Conservation (phyloP, 2,113 vertebrate species). For the Nothobranchius furzeri region DNA sequence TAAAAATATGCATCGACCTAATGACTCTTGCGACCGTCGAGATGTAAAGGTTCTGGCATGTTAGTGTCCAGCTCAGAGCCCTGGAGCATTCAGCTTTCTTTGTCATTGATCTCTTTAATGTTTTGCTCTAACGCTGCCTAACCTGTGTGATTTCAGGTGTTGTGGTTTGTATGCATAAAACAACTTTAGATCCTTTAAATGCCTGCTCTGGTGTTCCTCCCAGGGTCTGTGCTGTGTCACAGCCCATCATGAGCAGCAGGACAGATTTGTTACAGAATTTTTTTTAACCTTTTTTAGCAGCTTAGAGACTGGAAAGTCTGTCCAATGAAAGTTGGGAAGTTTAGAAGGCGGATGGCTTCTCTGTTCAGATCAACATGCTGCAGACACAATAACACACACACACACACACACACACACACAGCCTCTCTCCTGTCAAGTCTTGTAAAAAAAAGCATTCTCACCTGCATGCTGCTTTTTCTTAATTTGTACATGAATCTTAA, state of each 20-base stretch:
- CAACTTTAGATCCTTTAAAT: background rate
- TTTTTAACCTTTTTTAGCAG: background rate
- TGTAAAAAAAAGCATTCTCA: slow-evolving; percentile 71
- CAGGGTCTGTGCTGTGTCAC: slow-evolving; percentile 26
- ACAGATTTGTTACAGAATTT: slow-evolving; percentile 18
- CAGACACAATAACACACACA: slow-evolving; percentile 21
- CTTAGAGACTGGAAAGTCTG: slow-evolving; percentile 21
- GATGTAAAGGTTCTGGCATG: background rate
- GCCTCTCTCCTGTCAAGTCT: slow-evolving; percentile 53
- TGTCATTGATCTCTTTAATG: background rate
- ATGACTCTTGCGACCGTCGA: background rate
- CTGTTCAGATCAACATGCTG: slow-evolving; percentile 25
- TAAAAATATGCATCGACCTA: too few species aligned
- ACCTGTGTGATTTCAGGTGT: slow-evolving; percentile 11
- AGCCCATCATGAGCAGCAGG: slow-evolving; percentile 11
- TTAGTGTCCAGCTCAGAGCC: too few species aligned
- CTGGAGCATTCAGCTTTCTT: slow-evolving; percentile 1
- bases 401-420: slow-evolving; percentile 13
- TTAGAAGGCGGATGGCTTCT: slow-evolving; percentile 32
- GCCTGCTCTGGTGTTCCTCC: slow-evolving; percentile 9
- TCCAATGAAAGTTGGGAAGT: slow-evolving; percentile 21
- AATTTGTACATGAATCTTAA: slow-evolving; percentile 77
- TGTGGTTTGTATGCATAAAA: slow-evolving; percentile 6
- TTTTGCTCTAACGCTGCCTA: background rate
- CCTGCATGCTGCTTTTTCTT: slow-evolving; percentile 80